Conservation (phyloP, 2,797 vertebrate species). For the Anguilla obscura region DNA sequence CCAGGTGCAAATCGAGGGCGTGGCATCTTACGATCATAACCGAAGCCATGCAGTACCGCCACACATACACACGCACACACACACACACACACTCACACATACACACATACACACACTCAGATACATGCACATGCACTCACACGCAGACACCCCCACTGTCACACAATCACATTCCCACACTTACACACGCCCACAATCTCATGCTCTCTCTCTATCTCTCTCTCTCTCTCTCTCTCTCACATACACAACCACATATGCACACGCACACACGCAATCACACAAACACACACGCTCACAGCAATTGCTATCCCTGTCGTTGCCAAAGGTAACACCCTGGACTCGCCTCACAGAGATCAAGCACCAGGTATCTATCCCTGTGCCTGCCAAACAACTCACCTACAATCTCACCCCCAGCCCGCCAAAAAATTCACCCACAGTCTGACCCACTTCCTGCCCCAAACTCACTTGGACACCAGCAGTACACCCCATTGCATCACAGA, state of each 20-base stretch:
- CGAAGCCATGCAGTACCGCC: neutral
- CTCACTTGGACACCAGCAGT: neutral
- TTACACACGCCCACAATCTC: no score
- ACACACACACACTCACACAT: neutral
- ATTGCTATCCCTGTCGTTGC: neutral
- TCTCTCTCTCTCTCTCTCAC: no score
- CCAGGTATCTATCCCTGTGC: neutral
- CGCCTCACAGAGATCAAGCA: neutral
- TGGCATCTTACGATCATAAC: neutral
- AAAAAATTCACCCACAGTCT: no score
- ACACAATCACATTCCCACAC: neutral
- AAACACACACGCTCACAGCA: neutral
- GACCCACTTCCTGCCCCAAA: no score
- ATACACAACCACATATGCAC: no score
- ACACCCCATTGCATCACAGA: neutral
- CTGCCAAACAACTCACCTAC: neutral
- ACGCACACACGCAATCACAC: constrained; percentile 1
- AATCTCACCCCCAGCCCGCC: neutral
- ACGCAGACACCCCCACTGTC: neutral
- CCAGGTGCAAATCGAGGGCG: neutral
- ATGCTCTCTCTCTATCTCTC: no score
- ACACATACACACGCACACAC: neutral
- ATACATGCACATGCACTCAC: constrained; percentile 14
- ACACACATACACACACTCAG: neutral
- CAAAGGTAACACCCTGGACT: neutral